These are phyloP conservation scores for Drosophila parabipectinata DNA, from an alignment of 1,140 invertebrate species.

Conservation along the genomic window DNA sequence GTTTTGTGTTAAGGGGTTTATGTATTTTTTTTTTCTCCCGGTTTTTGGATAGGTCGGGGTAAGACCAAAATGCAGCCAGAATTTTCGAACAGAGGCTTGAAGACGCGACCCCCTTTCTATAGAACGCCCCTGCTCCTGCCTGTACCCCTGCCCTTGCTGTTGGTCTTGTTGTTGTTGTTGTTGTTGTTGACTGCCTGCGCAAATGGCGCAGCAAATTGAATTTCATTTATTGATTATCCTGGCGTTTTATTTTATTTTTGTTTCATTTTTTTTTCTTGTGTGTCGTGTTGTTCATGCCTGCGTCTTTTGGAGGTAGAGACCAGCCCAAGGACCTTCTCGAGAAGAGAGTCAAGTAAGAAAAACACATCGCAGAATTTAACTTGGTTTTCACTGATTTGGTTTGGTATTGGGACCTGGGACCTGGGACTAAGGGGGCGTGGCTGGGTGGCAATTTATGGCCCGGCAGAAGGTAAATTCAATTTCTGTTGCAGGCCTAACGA, in stretches of 20 bases:
- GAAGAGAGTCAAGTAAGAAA: constrained; percentile 15
- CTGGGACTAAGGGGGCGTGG: background rate
- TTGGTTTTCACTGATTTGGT: constrained; percentile 58
- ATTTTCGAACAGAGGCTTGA: constrained; percentile 4
- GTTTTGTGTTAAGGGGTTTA: background rate
- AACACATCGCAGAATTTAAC: constrained; percentile 55
- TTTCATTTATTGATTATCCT: constrained; percentile 83
- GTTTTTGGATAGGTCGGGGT: background rate
- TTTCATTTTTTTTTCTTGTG: constrained; percentile 13
- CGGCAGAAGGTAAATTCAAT: constrained; percentile 76
- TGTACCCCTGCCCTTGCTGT: constrained; percentile 10
- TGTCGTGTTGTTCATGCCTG: background rate
- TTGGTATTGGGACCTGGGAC: constrained; percentile 24
- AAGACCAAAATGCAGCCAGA: constrained; percentile 25
- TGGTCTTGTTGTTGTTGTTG: background rate
- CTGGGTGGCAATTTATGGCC: constrained; percentile 63
- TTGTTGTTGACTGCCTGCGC: constrained; percentile 70
- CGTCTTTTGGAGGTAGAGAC: constrained; percentile 37
- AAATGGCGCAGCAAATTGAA: constrained; percentile 83
- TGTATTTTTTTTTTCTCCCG: background rate
- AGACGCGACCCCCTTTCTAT: background rate
- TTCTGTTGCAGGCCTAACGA: constrained; percentile 44
- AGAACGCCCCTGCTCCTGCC: no score
- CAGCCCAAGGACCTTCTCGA: constrained; percentile 30
- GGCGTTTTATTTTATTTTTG: constrained; percentile 73